phyloP scores from a whole-genome alignment of 1,140 invertebrate species.

The Tetranychus cinnabarinus region DNA sequence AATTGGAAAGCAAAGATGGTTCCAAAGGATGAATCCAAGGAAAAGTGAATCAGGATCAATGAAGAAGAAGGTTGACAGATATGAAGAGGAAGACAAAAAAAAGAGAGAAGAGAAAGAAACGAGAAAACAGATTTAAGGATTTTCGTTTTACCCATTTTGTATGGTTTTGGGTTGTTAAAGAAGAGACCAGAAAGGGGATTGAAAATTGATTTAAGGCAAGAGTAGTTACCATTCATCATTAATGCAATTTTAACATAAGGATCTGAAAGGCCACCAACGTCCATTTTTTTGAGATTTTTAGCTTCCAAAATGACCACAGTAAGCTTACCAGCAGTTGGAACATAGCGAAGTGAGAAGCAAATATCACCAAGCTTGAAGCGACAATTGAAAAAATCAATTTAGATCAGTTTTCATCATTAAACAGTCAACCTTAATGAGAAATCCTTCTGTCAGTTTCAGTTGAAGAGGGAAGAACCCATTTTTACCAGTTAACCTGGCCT shows the following conservation, averaged over 20 bases:
- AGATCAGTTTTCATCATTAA: no score
- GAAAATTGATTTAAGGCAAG: background rate
- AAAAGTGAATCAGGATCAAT: no score
- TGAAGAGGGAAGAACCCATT: no score
- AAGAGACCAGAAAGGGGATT: background rate
- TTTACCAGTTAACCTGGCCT: no score
- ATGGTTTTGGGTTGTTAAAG: background rate
- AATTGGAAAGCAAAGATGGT: no score
- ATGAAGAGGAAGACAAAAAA: no score
- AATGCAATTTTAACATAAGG: conserved; percentile 99
- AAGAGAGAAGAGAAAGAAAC: no score
- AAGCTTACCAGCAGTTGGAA: conserved; percentile 46
- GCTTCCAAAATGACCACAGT: conserved; percentile 52
- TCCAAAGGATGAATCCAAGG: no score
- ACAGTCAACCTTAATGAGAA: no score
- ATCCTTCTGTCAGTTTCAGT: no score
- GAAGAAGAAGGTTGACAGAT: no score
- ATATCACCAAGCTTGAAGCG: conserved; percentile 73
- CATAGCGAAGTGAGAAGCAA: conserved; percentile 42
- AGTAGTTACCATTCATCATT: conserved; percentile 72
- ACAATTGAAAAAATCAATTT: no score
- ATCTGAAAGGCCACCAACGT: conserved; percentile 57
- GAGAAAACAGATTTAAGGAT: background rate
- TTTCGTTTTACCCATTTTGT: background rate
- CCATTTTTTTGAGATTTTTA: conserved; percentile 51